Conservation (phyloP, 2,113 vertebrate species). For the Stigmatopora nigra region DNA sequence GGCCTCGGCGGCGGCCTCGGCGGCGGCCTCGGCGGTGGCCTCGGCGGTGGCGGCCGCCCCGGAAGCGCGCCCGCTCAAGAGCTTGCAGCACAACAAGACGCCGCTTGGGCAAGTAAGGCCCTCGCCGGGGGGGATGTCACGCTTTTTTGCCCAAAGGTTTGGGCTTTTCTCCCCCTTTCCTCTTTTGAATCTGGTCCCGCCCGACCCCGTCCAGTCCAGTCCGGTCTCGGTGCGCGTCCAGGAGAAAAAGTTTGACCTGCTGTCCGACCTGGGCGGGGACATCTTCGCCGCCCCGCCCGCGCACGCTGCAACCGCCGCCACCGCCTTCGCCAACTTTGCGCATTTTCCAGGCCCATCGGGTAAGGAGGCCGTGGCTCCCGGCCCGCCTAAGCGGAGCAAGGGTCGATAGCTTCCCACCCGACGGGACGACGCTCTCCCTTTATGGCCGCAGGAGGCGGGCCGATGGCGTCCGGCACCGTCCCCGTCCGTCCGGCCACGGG, state of each 20-base stretch:
- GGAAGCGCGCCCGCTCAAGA: conserved; percentile 90
- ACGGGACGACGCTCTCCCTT: neutral
- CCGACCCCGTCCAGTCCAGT: conserved; percentile 55
- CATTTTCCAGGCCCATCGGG: conserved; percentile 92
- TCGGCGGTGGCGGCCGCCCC: conserved; percentile 94
- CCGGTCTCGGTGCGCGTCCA: conserved; percentile 72
- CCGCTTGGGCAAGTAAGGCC: conserved; percentile 82
- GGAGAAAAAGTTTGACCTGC: conserved; percentile 95
- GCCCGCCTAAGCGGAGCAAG: neutral
- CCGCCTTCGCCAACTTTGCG: conserved; percentile 96
- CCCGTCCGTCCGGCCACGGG: conserved; percentile 67
- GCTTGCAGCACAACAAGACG: conserved; percentile 87
- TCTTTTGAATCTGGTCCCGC: too few species aligned
- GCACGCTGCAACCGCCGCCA: conserved; percentile 76
- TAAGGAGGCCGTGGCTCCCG: conserved; percentile 67
- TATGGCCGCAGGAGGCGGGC: conserved; percentile 57
- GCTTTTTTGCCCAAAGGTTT: too few species aligned
- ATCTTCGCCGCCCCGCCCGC: conserved; percentile 83
- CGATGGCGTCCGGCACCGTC: conserved; percentile 69
- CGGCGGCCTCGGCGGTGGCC: conserved; percentile 93
- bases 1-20: conserved; percentile 88
- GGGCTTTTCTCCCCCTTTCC: too few species aligned
- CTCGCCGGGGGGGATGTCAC: too few species aligned
- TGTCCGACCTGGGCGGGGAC: conserved; percentile 92
- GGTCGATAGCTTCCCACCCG: too few species aligned